These are phyloP conservation scores for Microtus oregoni DNA, from an alignment of 2,113 vertebrate species.

Conservation along the genomic window DNA sequence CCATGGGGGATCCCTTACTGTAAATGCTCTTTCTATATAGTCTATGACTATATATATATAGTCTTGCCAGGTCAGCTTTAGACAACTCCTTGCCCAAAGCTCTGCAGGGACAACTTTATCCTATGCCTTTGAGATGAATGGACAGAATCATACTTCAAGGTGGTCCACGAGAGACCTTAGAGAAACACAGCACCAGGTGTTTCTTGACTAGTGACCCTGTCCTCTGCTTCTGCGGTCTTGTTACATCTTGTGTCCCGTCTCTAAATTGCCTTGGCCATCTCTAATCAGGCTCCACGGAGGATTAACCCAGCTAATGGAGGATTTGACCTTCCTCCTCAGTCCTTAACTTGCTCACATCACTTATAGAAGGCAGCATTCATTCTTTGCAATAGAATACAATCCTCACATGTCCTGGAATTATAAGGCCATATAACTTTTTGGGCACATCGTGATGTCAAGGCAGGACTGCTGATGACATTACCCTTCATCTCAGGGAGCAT, in stretches of 20 bases:
- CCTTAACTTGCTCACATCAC: background rate
- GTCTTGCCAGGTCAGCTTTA: background rate
- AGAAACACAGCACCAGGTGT: background rate
- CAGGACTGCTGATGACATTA: background rate
- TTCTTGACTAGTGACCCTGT: background rate
- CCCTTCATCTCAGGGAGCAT: slow-evolving; percentile 30
- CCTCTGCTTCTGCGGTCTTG: background rate
- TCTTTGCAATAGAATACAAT: background rate
- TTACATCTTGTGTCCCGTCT: background rate
- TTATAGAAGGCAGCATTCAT: background rate
- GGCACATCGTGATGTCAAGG: background rate
- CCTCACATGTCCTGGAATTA: background rate
- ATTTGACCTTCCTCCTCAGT: background rate
- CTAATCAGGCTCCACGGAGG: background rate
- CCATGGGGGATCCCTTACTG: background rate
- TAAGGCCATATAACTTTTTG: background rate
- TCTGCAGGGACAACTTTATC: background rate
- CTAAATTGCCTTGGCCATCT: background rate
- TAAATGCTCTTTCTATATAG: background rate
- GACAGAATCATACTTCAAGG: background rate
- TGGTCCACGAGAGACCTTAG: background rate
- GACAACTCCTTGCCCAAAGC: background rate
- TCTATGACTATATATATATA: background rate
- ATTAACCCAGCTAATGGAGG: background rate
- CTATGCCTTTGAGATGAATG: background rate